phyloP scores from a whole-genome alignment of 2,888 invertebrate species.

The Geotrupes spiniger region DNA sequence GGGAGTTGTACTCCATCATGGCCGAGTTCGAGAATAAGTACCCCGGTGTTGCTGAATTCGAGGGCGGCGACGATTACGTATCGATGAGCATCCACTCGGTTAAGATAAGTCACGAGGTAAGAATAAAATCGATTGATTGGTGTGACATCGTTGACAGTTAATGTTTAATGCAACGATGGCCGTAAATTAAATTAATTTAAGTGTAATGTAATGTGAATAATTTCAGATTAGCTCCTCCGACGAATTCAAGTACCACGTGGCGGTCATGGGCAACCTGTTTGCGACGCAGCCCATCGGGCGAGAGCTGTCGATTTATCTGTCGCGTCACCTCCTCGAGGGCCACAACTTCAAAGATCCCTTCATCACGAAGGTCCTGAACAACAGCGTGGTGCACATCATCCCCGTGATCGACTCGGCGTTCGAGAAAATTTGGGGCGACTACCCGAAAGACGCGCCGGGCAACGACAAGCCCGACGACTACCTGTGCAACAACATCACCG shows the following conservation, averaged over 20 bases:
- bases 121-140: constrained; percentile 29
- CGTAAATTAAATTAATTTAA: too few species aligned
- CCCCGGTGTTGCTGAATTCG: constrained; percentile 66
- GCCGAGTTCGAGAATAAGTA: constrained; percentile 67
- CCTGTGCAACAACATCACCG: constrained; percentile 47
- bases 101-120: constrained; percentile 70
- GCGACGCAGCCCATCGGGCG: constrained; percentile 80
- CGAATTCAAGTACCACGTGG: constrained; percentile 79
- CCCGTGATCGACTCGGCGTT: constrained; percentile 65
- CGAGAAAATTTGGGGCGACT: constrained; percentile 49
- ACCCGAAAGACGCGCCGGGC: constrained; percentile 45
- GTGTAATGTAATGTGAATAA: too few species aligned
- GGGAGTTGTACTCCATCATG: constrained; percentile 63
- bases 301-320: constrained; percentile 78
- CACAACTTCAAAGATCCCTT: constrained; percentile 65
- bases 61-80: constrained; percentile 64
- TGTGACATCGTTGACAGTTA: not conserved
- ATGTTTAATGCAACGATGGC: too few species aligned
- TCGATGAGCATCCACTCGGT: constrained; percentile 67
- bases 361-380: constrained; percentile 63
- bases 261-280: constrained; percentile 79
- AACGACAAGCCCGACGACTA: constrained; percentile 34
- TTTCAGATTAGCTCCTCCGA: constrained; percentile 71
- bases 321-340: constrained; percentile 75
- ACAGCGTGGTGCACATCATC: constrained; percentile 75